Evolutionary conservation across 2,797 vertebrate species (phyloP), one percentile per base, ranked within the genome.

Genomic region (Carapus acus): DNA sequence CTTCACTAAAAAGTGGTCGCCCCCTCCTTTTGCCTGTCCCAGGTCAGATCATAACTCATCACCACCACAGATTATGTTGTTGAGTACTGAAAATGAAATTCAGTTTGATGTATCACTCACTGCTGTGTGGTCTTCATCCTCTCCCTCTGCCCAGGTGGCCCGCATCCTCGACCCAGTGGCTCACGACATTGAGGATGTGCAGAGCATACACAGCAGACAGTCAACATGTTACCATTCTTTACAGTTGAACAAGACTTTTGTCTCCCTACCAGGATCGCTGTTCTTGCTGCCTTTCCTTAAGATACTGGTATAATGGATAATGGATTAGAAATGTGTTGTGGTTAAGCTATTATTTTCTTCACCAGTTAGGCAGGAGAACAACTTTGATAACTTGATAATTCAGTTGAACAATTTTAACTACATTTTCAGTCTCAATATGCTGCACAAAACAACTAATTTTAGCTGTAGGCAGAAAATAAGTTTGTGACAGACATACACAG

Each of bases 1-100:
- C 77, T 1, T 63, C 79, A 39, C 59, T 76, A 38, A 87, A 88
- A 74, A 77, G 71, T 18, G 79, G 72, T 4, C 76, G 83, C 12
- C 81, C 78, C 47, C 76, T 79, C 13, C 82, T 89, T 23, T 78
- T 85, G 9, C 74, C 66, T 13, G 13, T 79, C 45, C 79, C 81
- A 85, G 86, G 85, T 88, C 58, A 73, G 72, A 67, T 29, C 6
- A 12, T 5, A 4, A 8, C 20, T 17, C 19, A 31, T 20, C 21
- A 6, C n/a, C n/a, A 36, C 14, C 4, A 15, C 34, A 36, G 3
- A 3, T 36, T 36, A 1, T 13, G 2, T 7, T 27, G 21, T 33
- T n/a, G 17, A 57, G 8, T 34, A 19, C 16, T 39, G 19, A 1
- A n/a, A n/a, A 12, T 43, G n/a, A 19, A 37, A 43, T 1, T 37